Base-by-base conservation (phyloP, 2,113 vertebrate genomes). In the Symphodus melops region DNA sequence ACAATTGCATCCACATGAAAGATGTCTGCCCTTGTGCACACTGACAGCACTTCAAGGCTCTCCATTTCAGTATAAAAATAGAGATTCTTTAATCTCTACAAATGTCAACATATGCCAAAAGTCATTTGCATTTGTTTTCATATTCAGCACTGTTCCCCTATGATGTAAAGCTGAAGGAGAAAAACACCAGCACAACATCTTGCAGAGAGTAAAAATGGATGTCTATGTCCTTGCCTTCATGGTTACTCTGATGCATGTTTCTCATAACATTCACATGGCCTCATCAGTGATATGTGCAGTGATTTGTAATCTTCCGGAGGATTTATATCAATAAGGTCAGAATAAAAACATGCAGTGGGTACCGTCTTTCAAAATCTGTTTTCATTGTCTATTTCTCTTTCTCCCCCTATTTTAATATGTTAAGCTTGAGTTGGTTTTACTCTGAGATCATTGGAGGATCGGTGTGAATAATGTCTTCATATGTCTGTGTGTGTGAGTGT, bases 61-160 rank as follows among this genome's bases (percentile, higher is more conserved):
- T 48, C 4, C 46, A 33, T 17, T 17, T 48, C 53, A 44, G 20
- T 28, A 81, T 77, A 79, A 81, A 89, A 81, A 88, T 78, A 86
- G 72, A 56, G 28, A 58, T 56, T 42, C 49, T 23, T 73, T 73
- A 65, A 62, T 79, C 67, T 70, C 73, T 44, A 59, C 67, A 79
- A 83, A 83, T 86, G 77, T 84, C 75, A 84, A 81, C 69, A 75
- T 46, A 58, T 77, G 46, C 46, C 46, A 48, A 48, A 44, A 44
- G 46, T 19, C 39, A 84, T 87, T 81, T 69, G 67, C 86, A 87
- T 84, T 75, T 36, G 52, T 72, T 80, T 88, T 89, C 77, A 78
- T 85, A 78, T 87, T 90, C 74, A 86, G 80, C 84, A 72, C 23
- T 25, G 52, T 37, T 81, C 48, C 51, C 76, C 54, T 25, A 54